phyloP scores from a whole-genome alignment of 2,113 vertebrate species.

The Turnix velox region DNA sequence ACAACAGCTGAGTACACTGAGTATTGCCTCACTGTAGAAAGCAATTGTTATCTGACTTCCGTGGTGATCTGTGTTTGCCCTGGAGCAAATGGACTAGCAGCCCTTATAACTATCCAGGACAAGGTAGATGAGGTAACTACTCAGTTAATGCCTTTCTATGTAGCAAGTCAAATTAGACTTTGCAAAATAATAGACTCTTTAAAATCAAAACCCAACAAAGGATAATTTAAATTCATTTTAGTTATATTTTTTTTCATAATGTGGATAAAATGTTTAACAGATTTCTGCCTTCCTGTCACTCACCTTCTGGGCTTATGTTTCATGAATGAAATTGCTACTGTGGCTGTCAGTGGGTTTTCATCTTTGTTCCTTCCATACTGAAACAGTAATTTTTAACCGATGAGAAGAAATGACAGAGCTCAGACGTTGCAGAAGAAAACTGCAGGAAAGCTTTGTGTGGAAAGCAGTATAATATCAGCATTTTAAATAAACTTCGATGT shows the following conservation, averaged over 20 bases:
- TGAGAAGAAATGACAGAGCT: conserved; percentile 20
- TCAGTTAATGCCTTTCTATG: neutral
- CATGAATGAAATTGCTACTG: conserved; percentile 8
- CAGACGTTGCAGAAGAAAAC: neutral
- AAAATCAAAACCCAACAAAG: neutral
- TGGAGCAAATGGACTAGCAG: neutral
- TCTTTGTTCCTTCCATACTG: neutral
- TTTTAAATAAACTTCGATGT: neutral
- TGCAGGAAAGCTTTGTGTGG: neutral
- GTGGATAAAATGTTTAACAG: conserved; percentile 2
- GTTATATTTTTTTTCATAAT: neutral
- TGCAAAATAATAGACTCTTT: neutral
- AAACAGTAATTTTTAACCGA: conserved; percentile 32
- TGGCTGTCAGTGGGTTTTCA: neutral
- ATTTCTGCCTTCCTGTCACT: conserved; percentile 8
- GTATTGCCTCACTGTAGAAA: neutral
- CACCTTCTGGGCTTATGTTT: neutral
- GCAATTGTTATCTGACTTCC: conserved; percentile 2
- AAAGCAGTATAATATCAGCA: neutral
- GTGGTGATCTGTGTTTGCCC: neutral
- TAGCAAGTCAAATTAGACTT: neutral
- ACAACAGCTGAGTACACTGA: neutral
- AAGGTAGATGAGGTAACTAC: neutral
- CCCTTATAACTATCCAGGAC: neutral
- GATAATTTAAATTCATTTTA: neutral